Percentiles rank a stretch among this genome's conserved stretches.
phyloP scores from a whole-genome alignment of 2,797 vertebrate species.

The Bovichtus diacanthus region DNA sequence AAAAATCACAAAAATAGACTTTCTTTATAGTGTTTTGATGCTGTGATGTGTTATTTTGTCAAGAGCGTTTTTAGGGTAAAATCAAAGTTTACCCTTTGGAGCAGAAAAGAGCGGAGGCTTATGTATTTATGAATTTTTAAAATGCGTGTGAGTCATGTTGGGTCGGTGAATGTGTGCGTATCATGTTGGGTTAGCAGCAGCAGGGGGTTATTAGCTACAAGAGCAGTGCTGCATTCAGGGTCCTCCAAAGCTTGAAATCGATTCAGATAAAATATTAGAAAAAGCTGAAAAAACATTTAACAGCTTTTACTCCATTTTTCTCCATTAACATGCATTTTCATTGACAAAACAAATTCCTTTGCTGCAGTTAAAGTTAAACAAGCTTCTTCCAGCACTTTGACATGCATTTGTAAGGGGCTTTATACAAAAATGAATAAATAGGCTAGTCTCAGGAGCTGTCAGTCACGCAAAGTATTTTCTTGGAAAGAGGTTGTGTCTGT shows the following conservation, averaged over 20 bases:
- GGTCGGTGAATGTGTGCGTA: not conserved
- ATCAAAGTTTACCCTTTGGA: constrained; percentile 65
- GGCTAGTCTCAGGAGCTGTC: not conserved
- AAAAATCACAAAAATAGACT: constrained; percentile 64
- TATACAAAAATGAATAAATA: not conserved
- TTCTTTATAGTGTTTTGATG: constrained; percentile 70
- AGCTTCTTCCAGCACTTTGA: not conserved
- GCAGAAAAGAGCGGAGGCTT: constrained; percentile 40
- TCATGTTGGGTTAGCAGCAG: constrained; percentile 4
- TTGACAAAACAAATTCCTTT: constrained; percentile 3
- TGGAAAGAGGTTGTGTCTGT: not conserved
- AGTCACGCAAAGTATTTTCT: not conserved
- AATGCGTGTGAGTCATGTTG: constrained; percentile 13
- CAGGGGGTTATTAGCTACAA: constrained; percentile 15
- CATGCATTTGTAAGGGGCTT: not conserved
- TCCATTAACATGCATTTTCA: not conserved
- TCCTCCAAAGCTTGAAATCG: constrained; percentile 22
- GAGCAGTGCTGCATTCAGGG: constrained; percentile 29
- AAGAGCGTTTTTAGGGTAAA: constrained; percentile 45
- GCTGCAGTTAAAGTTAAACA: not conserved
- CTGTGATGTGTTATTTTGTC: constrained; percentile 71
- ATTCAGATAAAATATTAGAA: constrained; percentile 10
- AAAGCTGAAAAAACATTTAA: not conserved
- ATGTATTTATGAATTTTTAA: constrained; percentile 36
- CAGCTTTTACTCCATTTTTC: constrained; percentile 4